A percentile compares a stretch with the other conserved stretches of the same genome.
These are phyloP conservation scores for Theocolax elegans DNA, from an alignment of 1,140 invertebrate genomes.

Conservation along the genomic window DNA sequence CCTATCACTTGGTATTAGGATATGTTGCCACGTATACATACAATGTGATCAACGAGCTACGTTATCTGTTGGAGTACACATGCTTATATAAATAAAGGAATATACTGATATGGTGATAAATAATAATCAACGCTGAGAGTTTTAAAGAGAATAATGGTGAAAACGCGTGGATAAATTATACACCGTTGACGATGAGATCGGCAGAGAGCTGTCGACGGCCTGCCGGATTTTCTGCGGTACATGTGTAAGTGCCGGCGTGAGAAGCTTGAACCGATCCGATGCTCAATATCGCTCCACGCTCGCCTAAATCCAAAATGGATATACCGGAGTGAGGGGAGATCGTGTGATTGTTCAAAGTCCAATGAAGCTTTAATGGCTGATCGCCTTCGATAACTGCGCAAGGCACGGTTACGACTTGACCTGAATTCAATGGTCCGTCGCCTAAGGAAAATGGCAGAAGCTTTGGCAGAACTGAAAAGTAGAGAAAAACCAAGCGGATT, in stretches of 20 bases:
- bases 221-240: conserved; percentile 79
- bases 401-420: conserved; percentile 67
- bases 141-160: background rate
- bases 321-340: conserved; percentile 73
- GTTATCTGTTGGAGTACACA: background rate
- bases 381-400: conserved; percentile 68
- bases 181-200: conserved; percentile 78
- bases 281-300: conserved; percentile 77
- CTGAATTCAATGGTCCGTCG: conserved; percentile 67
- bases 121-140: background rate
- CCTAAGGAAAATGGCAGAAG: conserved; percentile 73
- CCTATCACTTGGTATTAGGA: too few relatives aligned
- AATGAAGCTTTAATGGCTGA: conserved; percentile 71
- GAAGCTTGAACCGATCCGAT: conserved; percentile 77
- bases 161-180: conserved; percentile 48
- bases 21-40: too few relatives aligned
- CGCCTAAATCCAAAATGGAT: conserved; percentile 74
- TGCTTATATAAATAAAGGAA: conserved; percentile 24
- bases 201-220: conserved; percentile 74
- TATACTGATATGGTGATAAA: too few relatives aligned
- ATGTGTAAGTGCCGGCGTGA: conserved; percentile 86
- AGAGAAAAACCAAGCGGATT: conserved; percentile 25
- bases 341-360: conserved; percentile 72
- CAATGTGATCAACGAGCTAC: background rate
- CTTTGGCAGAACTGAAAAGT: conserved; percentile 71